Percentiles rank a stretch among this genome's conserved stretches.
These are phyloP conservation scores for Myxocyprinus asiaticus DNA, from an alignment of 2,113 vertebrate species.

Conservation along the genomic window DNA sequence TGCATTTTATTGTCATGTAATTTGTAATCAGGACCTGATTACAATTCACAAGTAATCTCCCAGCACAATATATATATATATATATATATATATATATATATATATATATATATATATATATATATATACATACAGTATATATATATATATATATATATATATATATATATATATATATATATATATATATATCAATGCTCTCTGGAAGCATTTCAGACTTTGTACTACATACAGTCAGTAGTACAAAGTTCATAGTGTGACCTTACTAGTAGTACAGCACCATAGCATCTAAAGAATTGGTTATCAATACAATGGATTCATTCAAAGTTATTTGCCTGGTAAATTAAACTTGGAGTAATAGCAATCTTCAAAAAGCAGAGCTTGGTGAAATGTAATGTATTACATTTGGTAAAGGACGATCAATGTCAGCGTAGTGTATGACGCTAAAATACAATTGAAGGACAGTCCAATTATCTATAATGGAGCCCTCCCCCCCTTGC, in stretches of 20 bases:
- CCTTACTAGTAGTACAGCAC: background rate
- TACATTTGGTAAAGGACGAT: constrained; percentile 28
- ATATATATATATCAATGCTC: too few species aligned
- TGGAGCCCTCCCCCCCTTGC: constrained; percentile 47
- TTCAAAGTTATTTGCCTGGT: background rate
- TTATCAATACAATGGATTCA: background rate
- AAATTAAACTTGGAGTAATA: background rate
- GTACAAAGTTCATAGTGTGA: background rate
- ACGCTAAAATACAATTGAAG: constrained; percentile 39
- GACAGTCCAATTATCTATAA: constrained; percentile 63
- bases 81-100: too few species aligned
- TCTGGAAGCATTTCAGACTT: background rate
- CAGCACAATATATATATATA: too few species aligned
- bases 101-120: too few species aligned
- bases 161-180: too few species aligned
- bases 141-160: too few species aligned
- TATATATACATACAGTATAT: too few species aligned
- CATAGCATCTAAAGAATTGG: background rate
- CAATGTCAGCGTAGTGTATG: constrained; percentile 25
- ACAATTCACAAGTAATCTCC: too few species aligned
- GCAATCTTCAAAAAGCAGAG: background rate
- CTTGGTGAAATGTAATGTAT: constrained; percentile 14
- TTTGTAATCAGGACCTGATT: too few species aligned
- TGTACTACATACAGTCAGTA: background rate
- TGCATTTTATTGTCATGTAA: too few species aligned